A percentile compares a stretch with the other conserved stretches of the same genome.
phyloP scores from a whole-genome alignment of 2,888 invertebrate species.

The Melinaea menophilus region DNA sequence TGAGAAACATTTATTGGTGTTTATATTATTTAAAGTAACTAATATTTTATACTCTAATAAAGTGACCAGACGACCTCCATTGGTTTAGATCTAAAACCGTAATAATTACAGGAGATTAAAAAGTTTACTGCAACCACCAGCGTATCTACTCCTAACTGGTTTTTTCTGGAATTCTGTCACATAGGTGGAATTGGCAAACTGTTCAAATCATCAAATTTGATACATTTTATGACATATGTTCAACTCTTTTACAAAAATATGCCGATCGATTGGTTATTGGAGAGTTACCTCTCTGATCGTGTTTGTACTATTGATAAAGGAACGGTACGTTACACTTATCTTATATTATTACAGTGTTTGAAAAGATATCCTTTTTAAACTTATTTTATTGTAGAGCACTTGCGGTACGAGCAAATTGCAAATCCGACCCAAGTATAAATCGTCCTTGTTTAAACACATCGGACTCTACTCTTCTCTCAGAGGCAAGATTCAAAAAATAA shows the following conservation, averaged over 20 bases:
- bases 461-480: constrained; percentile 96
- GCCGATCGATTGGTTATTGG: constrained; percentile 97
- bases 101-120: constrained; percentile 53
- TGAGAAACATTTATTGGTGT: too few relatives aligned
- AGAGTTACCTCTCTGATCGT: constrained; percentile 91
- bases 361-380: too few relatives aligned
- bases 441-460: constrained; percentile 96
- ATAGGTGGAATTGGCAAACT: constrained; percentile 97
- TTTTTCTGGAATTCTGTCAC: constrained; percentile 94
- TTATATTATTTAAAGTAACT: too few relatives aligned
- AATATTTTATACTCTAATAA: background rate
- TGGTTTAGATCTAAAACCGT: constrained; percentile 1
- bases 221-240: constrained; percentile 93
- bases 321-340: constrained; percentile 73
- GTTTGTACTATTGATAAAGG: constrained; percentile 91
- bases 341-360: background rate
- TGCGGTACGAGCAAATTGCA: constrained; percentile 87
- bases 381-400: constrained; percentile 81
- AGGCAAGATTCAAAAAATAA: constrained; percentile 97
- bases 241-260: constrained; percentile 97
- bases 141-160: constrained; percentile 83
- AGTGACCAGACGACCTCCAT: background rate
- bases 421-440: constrained; percentile 91
- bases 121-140: constrained; percentile 43
- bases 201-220: constrained; percentile 92